These are phyloP conservation scores for Eciton burchellii DNA, from an alignment of 1,140 invertebrate species.

Conservation along the genomic window DNA sequence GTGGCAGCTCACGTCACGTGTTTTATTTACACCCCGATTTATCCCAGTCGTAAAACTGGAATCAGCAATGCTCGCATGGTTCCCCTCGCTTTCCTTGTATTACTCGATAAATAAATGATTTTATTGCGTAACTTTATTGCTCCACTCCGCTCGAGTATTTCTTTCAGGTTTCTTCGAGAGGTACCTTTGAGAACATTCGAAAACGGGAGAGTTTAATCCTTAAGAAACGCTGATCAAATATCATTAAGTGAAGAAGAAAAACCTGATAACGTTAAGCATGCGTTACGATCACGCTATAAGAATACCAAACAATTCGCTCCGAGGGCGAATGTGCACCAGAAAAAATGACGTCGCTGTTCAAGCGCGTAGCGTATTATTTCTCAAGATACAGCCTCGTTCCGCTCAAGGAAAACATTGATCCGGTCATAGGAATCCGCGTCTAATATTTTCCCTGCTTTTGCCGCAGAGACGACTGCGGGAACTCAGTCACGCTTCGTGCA, in stretches of 20 bases:
- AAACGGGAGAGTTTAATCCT: too few species aligned
- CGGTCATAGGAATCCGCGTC: slow-evolving; percentile 6
- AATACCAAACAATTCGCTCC: neutral
- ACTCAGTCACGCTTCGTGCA: slow-evolving; percentile 31
- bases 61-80: neutral
- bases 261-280: too few species aligned
- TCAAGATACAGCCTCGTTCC: neutral
- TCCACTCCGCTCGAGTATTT: too few species aligned
- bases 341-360: neutral
- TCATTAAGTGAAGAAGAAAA: too few species aligned
- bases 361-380: neutral
- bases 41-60: neutral
- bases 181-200: too few species aligned
- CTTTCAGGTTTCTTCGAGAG: too few species aligned
- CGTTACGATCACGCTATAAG: too few species aligned
- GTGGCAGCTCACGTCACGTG: too few species aligned
- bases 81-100: neutral
- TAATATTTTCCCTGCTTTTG: slow-evolving; percentile 18
- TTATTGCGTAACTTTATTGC: too few species aligned
- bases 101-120: too few species aligned
- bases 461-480: slow-evolving; percentile 46
- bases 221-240: too few species aligned
- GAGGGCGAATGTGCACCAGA: neutral
- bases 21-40: too few species aligned
- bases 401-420: slow-evolving; percentile 19